Percentiles rank a stretch among this genome's conserved stretches.
These are phyloP conservation scores for Camelus dromedarius DNA, from an alignment of 2,113 vertebrate species.

Conservation along the genomic window DNA sequence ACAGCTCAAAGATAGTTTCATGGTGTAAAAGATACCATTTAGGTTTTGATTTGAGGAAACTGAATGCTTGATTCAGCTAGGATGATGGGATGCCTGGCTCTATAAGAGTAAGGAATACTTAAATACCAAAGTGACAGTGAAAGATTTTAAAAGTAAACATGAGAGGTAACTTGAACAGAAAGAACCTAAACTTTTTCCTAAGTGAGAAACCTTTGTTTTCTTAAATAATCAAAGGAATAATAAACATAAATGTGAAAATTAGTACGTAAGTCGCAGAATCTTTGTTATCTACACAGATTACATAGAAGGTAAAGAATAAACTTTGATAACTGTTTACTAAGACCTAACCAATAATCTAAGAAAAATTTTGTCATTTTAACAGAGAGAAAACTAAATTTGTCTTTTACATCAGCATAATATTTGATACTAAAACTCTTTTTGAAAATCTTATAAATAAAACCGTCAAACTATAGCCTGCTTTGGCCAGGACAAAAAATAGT, in stretches of 20 bases:
- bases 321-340: background rate
- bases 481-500: background rate
- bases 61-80: background rate
- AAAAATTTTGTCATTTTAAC: background rate
- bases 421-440: background rate
- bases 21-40: background rate
- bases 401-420: background rate
- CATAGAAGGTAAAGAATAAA: background rate
- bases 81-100: background rate
- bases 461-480: background rate
- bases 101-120: background rate
- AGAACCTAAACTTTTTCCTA: background rate
- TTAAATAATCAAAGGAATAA: background rate
- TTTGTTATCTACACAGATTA: background rate
- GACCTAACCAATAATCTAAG: background rate
- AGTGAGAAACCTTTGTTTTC: background rate
- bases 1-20: background rate
- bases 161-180: background rate
- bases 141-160: background rate
- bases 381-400: background rate
- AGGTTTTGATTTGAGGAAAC: background rate
- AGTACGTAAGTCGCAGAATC: background rate
- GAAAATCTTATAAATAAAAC: background rate
- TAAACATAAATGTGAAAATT: background rate
- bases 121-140: background rate